Evolutionary conservation across 1,140 invertebrate species (phyloP), one percentile per base, ranked within the genome.

Genomic region (Dinoponera quadriceps): DNA sequence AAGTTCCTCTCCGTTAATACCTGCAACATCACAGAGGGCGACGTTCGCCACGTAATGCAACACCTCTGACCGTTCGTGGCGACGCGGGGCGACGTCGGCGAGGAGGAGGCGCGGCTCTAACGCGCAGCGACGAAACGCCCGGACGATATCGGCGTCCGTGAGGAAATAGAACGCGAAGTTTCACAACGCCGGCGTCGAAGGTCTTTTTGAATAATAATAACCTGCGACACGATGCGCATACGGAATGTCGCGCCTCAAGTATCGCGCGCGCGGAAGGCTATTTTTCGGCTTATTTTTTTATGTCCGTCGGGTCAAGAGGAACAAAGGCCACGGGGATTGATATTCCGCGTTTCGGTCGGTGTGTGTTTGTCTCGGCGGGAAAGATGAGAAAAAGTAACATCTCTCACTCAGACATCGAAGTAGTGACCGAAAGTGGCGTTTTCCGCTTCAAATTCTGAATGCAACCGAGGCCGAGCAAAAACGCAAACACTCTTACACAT

Each of bases 1-100:
- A 98, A 98, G 92, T 98, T 98, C 83, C 97, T 94, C 90, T 96
- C 95, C 22, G 97, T 97, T 81, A 98, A 94, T 78, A 97, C 96
- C 93, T 95, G 62, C 22, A 86, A 87, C 38, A 44, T 59, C 29
- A 81, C 20, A 22, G 18, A n/a, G 38, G 38, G 7, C 38, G 11
- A 44, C 38, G 7, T 11, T 11, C 38, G 3, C 38, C 38, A 44
- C 11, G 22, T 55, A 55, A 22, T 55, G 22, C 5, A 22, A 71
- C 48, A 48, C 66, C 82, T 84, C 80, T 55, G 85, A 44, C 11
- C 11, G 38, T n/a, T n/a, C n/a, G n/a, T n/a, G n/a, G n/a, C n/a
- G n/a, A n/a, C n/a, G n/a, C n/a, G n/a, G n/a, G n/a, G n/a, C n/a
- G n/a, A n/a, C n/a, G n/a, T n/a, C n/a, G n/a, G n/a, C n/a, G n/a